Evolutionary conservation across 2,797 vertebrate species (phyloP).

Genomic region (Schizothorax lantsangensis): DNA sequence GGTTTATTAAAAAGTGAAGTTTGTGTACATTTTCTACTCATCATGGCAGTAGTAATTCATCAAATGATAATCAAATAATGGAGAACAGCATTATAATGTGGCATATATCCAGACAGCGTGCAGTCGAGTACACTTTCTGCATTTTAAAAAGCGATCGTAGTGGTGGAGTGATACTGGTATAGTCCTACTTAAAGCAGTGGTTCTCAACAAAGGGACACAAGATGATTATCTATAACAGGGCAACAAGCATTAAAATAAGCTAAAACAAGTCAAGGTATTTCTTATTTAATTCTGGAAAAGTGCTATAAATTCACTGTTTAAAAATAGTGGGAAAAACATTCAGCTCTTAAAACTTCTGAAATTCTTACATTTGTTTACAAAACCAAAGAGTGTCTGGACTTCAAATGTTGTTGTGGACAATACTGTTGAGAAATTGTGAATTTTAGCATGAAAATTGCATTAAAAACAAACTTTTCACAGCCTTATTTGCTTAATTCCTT

Average conservation of each 20-base stretch:
- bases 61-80: conserved; percentile 5
- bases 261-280: background rate
- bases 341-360: no score
- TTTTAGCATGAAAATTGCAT: background rate
- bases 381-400: background rate
- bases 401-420: background rate
- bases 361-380: background rate
- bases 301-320: background rate
- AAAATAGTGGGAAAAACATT: background rate
- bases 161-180: background rate
- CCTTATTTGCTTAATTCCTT: background rate
- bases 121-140: background rate
- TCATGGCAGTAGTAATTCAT: background rate
- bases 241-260: background rate
- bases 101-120: background rate
- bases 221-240: background rate
- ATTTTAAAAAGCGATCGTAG: conserved; percentile 8
- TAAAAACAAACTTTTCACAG: background rate
- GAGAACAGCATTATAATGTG: conserved; percentile 12
- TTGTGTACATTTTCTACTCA: conserved; percentile 4
- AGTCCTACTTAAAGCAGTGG: background rate
- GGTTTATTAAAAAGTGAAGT: conserved; percentile 26
- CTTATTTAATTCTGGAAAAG: background rate
- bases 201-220: background rate
- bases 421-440: background rate